Evolutionary conservation across 2,888 invertebrate species (phyloP), one percentile per base, ranked within the genome.

Genomic region (Mesorhabditis sp.): DNA sequence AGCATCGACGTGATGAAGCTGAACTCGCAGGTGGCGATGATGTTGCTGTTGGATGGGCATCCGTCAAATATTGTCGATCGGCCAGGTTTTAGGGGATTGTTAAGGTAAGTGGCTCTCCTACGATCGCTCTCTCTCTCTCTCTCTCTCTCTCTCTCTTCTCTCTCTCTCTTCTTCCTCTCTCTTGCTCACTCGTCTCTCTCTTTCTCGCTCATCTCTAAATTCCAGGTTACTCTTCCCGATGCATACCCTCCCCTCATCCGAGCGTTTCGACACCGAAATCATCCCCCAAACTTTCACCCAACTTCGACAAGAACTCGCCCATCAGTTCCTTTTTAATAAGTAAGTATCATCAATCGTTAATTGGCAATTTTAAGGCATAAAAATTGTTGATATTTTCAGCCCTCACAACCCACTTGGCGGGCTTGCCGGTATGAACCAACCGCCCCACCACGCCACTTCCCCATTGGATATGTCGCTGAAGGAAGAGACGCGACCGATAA

Each of bases 21-120:
- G 7, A 10, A 50, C 58, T 13, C 58, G 58, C 58, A 50, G n/a
- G 76, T 80, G 61, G 80, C 80, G 13, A 67, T 80, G 63, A 80
- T 80, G 80, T 75, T 80, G 44, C 71, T 79, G 5, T 74, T 80
- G 61, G 80, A 80, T 65, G 75, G 76, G 66, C 76, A 77, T n/a
- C 76, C 76, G 7, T 71, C 78, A n/a, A 73, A 74, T 10, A 61
- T 79, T 28, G 78, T 80, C 43, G 79, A 80, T 69, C 72, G 77
- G 50, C 78, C 75, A 7, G 80, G 80, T 10, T 79, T 80, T 70
- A 74, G 80, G 15, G 75, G 76, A 4, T 73, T 80, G 7, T 67
- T 73, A 28, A 66, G 72, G 72, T 72, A 62, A 1, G 41, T 3
- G n/a, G 6, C 10, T 50, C 28, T 28, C 28, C 2, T 28, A 28